A percentile compares a stretch with the other conserved stretches of the same genome.
Evolutionary conservation across 2,797 vertebrate genomes (phyloP).

Genomic region (Agapornis canus): DNA sequence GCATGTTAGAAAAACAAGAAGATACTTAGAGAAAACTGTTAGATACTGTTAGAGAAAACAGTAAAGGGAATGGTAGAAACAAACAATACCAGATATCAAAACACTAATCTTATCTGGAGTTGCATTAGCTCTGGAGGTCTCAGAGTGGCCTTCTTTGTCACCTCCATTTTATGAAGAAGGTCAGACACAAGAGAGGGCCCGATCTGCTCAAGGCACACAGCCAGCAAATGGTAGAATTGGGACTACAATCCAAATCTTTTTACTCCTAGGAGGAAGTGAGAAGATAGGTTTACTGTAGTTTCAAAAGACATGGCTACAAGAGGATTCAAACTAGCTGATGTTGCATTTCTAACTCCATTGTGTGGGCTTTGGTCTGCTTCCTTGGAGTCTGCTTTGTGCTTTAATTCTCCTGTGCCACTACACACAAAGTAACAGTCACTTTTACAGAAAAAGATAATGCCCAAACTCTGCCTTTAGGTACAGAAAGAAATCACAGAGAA

Average conservation of each 20-base stretch:
- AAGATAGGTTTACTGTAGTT: background rate
- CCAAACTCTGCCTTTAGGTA: conserved; percentile 6
- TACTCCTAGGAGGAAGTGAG: background rate
- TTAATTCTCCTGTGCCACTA: background rate
- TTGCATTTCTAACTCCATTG: background rate
- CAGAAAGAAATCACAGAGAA: background rate
- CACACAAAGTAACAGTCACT: background rate
- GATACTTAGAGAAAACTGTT: background rate
- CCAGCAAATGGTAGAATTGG: background rate
- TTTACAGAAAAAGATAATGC: background rate
- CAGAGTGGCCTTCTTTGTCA: background rate
- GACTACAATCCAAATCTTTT: background rate
- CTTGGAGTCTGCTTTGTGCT: background rate
- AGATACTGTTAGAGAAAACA: background rate
- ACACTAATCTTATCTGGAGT: background rate
- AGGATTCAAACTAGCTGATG: background rate
- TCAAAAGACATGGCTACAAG: background rate
- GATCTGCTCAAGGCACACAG: background rate
- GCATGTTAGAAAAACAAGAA: background rate
- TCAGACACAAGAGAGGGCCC: background rate
- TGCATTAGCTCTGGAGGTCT: background rate
- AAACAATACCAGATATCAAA: background rate
- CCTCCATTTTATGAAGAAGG: background rate
- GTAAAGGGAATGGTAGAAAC: background rate
- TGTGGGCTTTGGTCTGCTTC: background rate